Percentiles rank a stretch among this genome's conserved stretches.
phyloP scores from a whole-genome alignment of 2,888 invertebrate species.

The Eulithis testata region DNA sequence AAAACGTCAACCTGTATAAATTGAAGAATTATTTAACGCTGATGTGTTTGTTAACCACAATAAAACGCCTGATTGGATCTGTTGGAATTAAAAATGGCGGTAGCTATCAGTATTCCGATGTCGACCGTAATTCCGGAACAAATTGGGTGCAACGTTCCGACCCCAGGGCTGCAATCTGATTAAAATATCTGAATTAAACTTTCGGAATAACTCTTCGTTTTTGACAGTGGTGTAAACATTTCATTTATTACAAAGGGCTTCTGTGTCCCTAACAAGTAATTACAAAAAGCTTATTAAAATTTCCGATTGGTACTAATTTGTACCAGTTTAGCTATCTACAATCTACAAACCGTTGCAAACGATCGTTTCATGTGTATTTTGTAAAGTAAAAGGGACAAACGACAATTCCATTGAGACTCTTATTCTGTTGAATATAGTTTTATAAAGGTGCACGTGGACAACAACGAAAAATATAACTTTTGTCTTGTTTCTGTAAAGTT shows the following conservation, averaged over 20 bases:
- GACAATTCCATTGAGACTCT: too few species aligned
- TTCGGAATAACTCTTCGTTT: slow-evolving; percentile 32
- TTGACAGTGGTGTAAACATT: slow-evolving; percentile 10
- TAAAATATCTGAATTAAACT: slow-evolving; percentile 35
- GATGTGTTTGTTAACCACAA: slow-evolving; percentile 48
- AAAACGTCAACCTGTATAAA: slow-evolving; percentile 20
- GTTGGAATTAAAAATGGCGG: slow-evolving; percentile 50
- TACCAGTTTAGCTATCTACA: too few species aligned
- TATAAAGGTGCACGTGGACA: too few species aligned
- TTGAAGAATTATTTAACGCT: slow-evolving; percentile 42
- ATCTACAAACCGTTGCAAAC: too few species aligned
- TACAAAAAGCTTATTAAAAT: neutral
- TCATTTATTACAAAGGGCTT: slow-evolving; percentile 1
- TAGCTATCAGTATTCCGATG: slow-evolving; percentile 38
- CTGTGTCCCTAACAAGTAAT: neutral
- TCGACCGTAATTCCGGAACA: slow-evolving; percentile 35
- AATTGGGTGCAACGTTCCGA: slow-evolving; percentile 36
- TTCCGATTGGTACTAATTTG: too few species aligned
- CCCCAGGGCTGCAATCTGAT: slow-evolving; percentile 34
- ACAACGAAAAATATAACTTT: neutral
- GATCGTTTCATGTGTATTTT: too few species aligned
- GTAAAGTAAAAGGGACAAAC: too few species aligned
- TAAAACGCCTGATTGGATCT: slow-evolving; percentile 51
- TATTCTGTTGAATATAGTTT: too few species aligned
- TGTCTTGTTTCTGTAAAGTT: slow-evolving; percentile 12